Base-by-base conservation (phyloP, 2,888 invertebrate genomes). In the Julus scanicus region DNA sequence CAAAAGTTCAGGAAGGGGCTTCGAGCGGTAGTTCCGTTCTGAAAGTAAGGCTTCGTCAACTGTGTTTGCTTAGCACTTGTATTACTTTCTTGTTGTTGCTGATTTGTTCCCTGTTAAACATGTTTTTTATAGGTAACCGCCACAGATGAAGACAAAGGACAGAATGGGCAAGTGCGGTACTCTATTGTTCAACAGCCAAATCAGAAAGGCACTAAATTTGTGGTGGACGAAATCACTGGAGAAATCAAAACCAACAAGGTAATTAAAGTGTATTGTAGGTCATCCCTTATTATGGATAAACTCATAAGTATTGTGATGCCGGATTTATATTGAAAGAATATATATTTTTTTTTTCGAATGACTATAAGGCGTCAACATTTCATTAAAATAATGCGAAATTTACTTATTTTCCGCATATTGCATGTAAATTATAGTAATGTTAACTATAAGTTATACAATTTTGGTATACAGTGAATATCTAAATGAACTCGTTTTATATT, bases 151-250 rank as follows among this genome's bases (percentile, higher is more conserved):
- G 99, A 99, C 92, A 98, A 98, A 93, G 98, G 98, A 84, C 97
- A 91, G 88, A 93, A 93, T 90, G 93, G 93, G n/a, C 91, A 92
- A 89, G 92, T 93, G 48, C 91, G 97, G 92, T 99, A 99, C 93
- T 98, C 97, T n/a, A 98, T 99, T 91, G 97, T 97, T 0, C 98
- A 98, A 91, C 98, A 98, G 92, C 97, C 97, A 0, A 97, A 97
- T 94, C 97, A 97, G 92, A 97, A 97, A 93, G 97, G 98, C 88
- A 97, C 97, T 0, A 98, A 98, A 92, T 99, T 99, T 91, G 97
- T 97, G 0, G 98, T 99, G 0, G 97, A 99, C 91, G 97, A 97
- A 92, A 97, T 97, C 93, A 98, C 97, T 63, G 99, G 99, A 3
- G 97, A 97, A 93, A 97, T 99, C 88, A 96, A 96, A 0, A 98